Conservation (phyloP, 2,113 vertebrate species). For the Chroicocephalus ridibundus region DNA sequence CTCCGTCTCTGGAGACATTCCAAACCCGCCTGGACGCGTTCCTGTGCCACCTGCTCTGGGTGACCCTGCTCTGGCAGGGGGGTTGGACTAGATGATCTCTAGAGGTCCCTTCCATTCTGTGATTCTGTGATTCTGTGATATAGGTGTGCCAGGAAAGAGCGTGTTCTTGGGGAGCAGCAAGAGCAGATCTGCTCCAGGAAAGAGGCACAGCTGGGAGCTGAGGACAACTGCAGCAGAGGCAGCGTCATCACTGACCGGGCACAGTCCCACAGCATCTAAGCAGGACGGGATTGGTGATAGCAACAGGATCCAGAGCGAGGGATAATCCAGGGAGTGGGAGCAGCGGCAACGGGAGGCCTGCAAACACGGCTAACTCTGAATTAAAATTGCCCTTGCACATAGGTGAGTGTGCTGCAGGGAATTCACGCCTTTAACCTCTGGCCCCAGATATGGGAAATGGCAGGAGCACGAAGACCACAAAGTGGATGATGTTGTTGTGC, state of each 20-base stretch:
- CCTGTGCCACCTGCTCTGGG: too few species aligned
- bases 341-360: background rate
- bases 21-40: too few species aligned
- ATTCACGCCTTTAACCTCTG: background rate
- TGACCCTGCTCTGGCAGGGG: too few species aligned
- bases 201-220: background rate
- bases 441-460: background rate
- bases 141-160: fast-evolving
- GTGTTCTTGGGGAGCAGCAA: background rate
- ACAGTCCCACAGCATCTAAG: background rate
- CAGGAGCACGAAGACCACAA: background rate
- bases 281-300: background rate
- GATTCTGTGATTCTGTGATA: too few species aligned
- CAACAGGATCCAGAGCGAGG: fast-evolving
- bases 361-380: background rate
- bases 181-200: background rate
- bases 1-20: too few species aligned
- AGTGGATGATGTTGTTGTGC: background rate
- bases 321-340: background rate
- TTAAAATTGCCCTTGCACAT: background rate
- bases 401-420: background rate
- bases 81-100: too few species aligned
- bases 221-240: background rate
- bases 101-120: too few species aligned
- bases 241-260: fast-evolving